phyloP scores from a whole-genome alignment of 2,113 vertebrate genomes.

The Pimephales promelas region DNA sequence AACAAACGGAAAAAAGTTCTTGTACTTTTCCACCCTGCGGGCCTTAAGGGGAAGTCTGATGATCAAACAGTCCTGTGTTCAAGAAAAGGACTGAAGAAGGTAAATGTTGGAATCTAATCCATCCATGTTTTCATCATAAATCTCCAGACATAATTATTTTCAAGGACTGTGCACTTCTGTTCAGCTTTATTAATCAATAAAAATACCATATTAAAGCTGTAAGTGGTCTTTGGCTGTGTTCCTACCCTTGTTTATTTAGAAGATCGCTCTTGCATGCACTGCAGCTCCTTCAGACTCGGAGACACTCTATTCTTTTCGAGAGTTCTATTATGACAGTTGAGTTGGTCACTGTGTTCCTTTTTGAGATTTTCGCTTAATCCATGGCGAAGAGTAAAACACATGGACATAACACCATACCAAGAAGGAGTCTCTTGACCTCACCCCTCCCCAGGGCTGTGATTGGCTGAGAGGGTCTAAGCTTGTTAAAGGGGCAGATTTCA shows the following conservation, averaged over 20 bases:
- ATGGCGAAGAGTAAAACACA: not conserved
- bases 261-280: conserved; percentile 42
- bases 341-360: not conserved
- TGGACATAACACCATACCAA: not conserved
- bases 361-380: not conserved
- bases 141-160: conserved; percentile 40
- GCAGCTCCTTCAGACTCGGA: conserved; percentile 30
- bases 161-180: conserved; percentile 24
- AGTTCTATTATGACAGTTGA: conserved; percentile 15
- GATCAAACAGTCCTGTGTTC: not conserved
- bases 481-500: conserved; percentile 54
- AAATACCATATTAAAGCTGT: conserved; percentile 22
- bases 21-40: not conserved
- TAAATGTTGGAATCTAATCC: conserved; percentile 20
- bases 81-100: not conserved
- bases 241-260: conserved; percentile 25
- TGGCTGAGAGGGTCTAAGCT: conserved; percentile 37
- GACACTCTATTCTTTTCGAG: conserved; percentile 1
- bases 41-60: not conserved
- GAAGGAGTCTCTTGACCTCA: not conserved
- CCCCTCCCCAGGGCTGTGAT: conserved; percentile 23
- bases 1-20: too few relatives aligned
- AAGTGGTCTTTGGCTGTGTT: conserved; percentile 45
- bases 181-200: conserved; percentile 43
- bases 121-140: conserved; percentile 28